These are phyloP conservation scores for Notospermus geniculatus DNA, from an alignment of 1,140 invertebrate genomes.

Conservation along the genomic window DNA sequence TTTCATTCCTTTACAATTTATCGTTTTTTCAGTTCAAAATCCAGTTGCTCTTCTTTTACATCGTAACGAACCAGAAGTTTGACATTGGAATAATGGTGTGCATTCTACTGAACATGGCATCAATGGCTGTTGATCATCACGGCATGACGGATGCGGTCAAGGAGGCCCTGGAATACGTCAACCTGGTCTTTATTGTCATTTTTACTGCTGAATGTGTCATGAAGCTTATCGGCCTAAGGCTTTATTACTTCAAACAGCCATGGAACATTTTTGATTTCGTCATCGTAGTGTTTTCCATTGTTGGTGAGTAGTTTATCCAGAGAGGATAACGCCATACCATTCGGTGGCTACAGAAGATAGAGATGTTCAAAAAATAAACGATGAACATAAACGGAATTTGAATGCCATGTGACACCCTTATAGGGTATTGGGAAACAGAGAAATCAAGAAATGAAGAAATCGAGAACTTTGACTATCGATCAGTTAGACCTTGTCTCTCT, in stretches of 20 bases:
- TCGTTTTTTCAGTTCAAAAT: constrained; percentile 87
- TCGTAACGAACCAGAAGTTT: constrained; percentile 97
- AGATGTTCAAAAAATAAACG: no score
- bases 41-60: constrained; percentile 93
- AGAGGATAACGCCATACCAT: no score
- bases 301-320: constrained; percentile 46
- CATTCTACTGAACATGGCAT: constrained; percentile 97
- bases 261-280: constrained; percentile 99
- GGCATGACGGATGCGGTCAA: constrained; percentile 80
- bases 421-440: no score
- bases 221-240: constrained; percentile 94
- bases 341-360: no score
- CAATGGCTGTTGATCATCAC: constrained; percentile 97
- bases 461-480: no score
- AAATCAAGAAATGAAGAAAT: no score
- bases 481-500: no score
- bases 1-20: constrained; percentile 27
- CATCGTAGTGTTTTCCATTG: constrained; percentile 95
- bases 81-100: constrained; percentile 99
- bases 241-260: constrained; percentile 97
- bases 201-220: constrained; percentile 96
- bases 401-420: no score
- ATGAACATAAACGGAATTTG: no score
- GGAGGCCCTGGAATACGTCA: constrained; percentile 79
- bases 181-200: constrained; percentile 97